Percentiles rank a stretch among this genome's conserved stretches.
These are phyloP conservation scores for Pristionchus japonicus DNA, from an alignment of 2,888 invertebrate species.

Conservation along the genomic window DNA sequence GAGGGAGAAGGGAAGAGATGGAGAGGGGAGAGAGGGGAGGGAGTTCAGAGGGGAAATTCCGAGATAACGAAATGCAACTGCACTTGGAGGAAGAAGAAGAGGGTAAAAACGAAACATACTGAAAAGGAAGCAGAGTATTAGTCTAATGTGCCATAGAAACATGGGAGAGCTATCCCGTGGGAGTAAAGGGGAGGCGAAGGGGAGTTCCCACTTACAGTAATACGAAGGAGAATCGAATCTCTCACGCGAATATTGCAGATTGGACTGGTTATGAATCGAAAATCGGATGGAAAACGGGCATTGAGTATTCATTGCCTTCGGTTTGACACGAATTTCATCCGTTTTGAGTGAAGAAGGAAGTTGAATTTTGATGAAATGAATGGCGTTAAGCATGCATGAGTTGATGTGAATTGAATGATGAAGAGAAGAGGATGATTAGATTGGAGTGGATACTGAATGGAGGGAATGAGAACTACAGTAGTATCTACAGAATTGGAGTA, in stretches of 20 bases:
- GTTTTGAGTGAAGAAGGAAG: background rate
- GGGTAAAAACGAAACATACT: conserved; percentile 21
- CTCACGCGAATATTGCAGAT: background rate
- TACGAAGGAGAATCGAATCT: background rate
- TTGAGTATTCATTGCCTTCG: background rate
- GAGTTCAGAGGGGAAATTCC: conserved; percentile 9
- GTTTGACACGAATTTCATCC: background rate
- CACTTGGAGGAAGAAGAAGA: background rate
- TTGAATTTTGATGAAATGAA: conserved; percentile 6
- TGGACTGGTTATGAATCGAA: background rate
- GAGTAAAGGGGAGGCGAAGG: no score
- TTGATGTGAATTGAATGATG: background rate
- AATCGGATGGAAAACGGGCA: background rate
- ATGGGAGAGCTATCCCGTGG: background rate
- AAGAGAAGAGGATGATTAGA: background rate
- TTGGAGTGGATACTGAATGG: background rate
- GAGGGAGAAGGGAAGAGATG: background rate
- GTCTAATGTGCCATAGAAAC: background rate
- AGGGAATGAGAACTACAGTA: background rate
- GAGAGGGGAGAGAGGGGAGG: background rate
- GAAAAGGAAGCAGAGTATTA: background rate
- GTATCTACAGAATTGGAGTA: no score
- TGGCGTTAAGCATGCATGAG: background rate
- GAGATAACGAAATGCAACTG: conserved; percentile 1
- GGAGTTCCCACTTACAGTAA: background rate